These are phyloP conservation scores for Ameiurus melas DNA, from an alignment of 2,113 vertebrate species.

Conservation along the genomic window DNA sequence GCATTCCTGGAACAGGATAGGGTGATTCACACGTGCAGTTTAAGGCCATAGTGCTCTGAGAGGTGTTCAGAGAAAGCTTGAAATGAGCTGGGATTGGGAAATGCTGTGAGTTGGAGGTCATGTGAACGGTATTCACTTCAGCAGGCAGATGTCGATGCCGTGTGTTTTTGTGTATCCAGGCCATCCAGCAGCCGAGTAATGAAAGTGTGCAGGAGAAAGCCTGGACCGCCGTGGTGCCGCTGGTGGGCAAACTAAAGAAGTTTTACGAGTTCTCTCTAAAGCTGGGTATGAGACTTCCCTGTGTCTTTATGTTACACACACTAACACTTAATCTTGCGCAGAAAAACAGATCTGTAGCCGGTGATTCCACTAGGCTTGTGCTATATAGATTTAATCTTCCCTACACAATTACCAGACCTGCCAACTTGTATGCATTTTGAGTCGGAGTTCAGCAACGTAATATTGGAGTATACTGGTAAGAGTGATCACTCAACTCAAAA, in stretches of 20 bases:
- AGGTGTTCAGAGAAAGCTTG: background rate
- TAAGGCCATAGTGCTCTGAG: background rate
- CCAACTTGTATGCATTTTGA: background rate
- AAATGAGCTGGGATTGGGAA: background rate
- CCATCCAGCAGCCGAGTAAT: slow-evolving; percentile 88
- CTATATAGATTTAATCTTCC: background rate
- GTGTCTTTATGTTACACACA: background rate
- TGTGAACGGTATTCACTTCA: background rate
- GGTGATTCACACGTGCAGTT: background rate
- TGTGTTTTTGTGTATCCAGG: slow-evolving; percentile 67
- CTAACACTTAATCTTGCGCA: background rate
- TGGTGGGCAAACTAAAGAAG: slow-evolving; percentile 94
- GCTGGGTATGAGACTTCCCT: slow-evolving; percentile 75
- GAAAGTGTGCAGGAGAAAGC: slow-evolving; percentile 89
- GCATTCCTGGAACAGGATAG: background rate
- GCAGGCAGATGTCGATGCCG: background rate
- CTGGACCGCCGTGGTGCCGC: slow-evolving; percentile 91
- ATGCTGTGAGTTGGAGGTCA: background rate
- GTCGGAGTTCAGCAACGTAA: background rate
- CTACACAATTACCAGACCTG: background rate
- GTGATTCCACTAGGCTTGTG: background rate
- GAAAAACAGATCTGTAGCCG: background rate
- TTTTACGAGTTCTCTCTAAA: slow-evolving; percentile 98
- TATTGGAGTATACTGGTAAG: background rate
- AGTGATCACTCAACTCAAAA: background rate